Evolutionary conservation across 2,113 vertebrate genomes (phyloP), one percentile per base, ranked within the genome.

Genomic region (Coryphaenoides rupestris): DNA sequence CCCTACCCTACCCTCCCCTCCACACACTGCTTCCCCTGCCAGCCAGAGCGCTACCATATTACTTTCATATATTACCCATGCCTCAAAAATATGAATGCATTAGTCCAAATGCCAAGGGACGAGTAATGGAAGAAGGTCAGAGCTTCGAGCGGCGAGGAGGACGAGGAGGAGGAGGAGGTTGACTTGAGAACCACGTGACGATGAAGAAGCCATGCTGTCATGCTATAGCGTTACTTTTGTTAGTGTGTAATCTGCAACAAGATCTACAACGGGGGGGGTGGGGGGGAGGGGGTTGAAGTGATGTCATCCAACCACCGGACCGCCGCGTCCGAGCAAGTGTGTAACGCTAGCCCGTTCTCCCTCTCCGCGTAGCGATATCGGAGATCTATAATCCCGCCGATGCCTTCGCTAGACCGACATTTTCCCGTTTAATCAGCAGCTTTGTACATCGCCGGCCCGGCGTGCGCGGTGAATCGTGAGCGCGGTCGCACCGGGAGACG

Each of bases 21-120:
- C 7, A 40, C 33, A 40, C 33, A 40, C 66, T 69, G 47, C 22
- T 73, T 62, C 68, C 70, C 67, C 57, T n/a, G n/a, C n/a, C n/a
- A n/a, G 53, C 79, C 79, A 70, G 58, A 75, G 70, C 76, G 70
- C 75, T 50, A 69, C 69, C 73, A 62, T 65, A 65, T 82, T 55
- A 19, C 47, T 4, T 19, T 47, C 33, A 45, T 60, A 26, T 14
- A 62, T 59, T 26, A 28, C 58, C 70, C 70, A 10, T 7, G 12
- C 75, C 63, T 72, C 58, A 70, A 70, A 56, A 63, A n/a, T 61
- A 62, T 57, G 19, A 81, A 78, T 65, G 69, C 62, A 63, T 75
- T 68, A 63, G 63, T 40, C 55, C 57, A 64, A 77, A 68, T 61
- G 57, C 52, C 64, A 17, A 66, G 60, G 52, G 62, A 45, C 26